A percentile compares a stretch with the other conserved stretches of the same genome.
These are phyloP conservation scores for Heliconius congener DNA, from an alignment of 1,140 invertebrate species.

Conservation along the genomic window DNA sequence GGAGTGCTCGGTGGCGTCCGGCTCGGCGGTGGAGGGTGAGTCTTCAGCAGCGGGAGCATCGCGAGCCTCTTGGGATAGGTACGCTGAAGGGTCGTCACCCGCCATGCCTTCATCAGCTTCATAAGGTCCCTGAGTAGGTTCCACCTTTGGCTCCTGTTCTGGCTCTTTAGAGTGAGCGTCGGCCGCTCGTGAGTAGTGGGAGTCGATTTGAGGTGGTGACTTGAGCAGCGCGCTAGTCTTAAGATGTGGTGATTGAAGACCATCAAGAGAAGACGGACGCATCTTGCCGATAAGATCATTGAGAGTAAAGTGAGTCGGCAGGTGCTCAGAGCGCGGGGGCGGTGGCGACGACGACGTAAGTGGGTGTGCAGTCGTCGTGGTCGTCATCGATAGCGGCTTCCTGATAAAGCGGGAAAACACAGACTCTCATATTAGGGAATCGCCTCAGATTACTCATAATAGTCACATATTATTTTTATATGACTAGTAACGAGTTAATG, in stretches of 20 bases:
- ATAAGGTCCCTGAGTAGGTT: conserved; percentile 80
- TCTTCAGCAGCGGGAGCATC: conserved; percentile 66
- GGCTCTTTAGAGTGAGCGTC: conserved; percentile 72
- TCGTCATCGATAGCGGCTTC: conserved; percentile 81
- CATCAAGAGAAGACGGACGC: conserved; percentile 77
- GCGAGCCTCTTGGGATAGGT: conserved; percentile 58
- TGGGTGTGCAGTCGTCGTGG: conserved; percentile 79
- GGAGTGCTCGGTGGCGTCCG: conserved; percentile 80
- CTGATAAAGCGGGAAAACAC: conserved; percentile 55
- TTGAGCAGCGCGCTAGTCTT: conserved; percentile 71
- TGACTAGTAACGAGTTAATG: neutral
- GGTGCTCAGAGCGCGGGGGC: conserved; percentile 77
- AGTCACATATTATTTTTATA: conserved; percentile 1
- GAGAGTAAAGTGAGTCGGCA: conserved; percentile 78
- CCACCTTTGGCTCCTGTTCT: conserved; percentile 70
- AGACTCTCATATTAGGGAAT: conserved; percentile 64
- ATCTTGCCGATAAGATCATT: conserved; percentile 80
- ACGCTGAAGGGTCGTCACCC: conserved; percentile 79
- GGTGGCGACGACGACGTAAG: conserved; percentile 78
- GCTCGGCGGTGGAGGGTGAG: conserved; percentile 81
- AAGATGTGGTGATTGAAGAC: conserved; percentile 77
- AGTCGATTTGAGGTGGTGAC: conserved; percentile 75
- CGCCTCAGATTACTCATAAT: conserved; percentile 27
- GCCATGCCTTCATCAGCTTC: conserved; percentile 79
- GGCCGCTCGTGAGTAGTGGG: conserved; percentile 76